Base-by-base conservation (phyloP, 2,888 invertebrate genomes). In the Noctua pronuba region DNA sequence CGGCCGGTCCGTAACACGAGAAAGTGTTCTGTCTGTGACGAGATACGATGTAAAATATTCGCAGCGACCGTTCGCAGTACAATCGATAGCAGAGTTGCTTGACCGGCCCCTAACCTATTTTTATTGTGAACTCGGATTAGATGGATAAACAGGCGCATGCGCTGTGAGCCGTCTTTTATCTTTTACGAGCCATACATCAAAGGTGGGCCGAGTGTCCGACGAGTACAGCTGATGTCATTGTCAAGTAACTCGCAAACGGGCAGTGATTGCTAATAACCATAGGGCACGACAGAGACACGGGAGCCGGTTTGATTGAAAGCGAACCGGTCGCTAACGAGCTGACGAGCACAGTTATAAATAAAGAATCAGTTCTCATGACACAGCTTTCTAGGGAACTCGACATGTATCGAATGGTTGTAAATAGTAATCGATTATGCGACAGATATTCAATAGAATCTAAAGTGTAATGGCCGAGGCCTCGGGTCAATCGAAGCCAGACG, bases 31-130 rank as follows among this genome's bases (percentile, higher is more conserved):
- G 73, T 75, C 41, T 76, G 74, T 75, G 77, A 86, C 70, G 80
- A 89, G 86, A 82, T 77, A 75, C 82, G 75, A 71, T 80, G 75
- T 82, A 86, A 80, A 87, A 84, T 85, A 75, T 71, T 72, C 74
- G 69, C 77, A 71, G 83, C 79, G 62, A 80, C 73, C 58, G 74
- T 75, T 78, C 80, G 38, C 83, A 77, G 78, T 84, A 82, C 91
- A 91, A 92, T 94, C 93, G 92, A 93, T 91, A 90, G 86, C 89
- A 80, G 91, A 91, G 94, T 94, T 93, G 91, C 90, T 92, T 93
- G 94, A 94, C 94, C 94, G 92, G 91, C 89, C 88, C 79, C 89
- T 92, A 92, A 92, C 93, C 94, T 94, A 94, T 94, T 94, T 95
- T 92, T 93, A 92, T 93, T 93, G 92, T 91, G 92, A 90, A 92